A percentile compares a stretch with the other conserved stretches of the same genome.
Evolutionary conservation across 2,797 vertebrate genomes (phyloP).

Genomic region (Sebastes aleutianus): DNA sequence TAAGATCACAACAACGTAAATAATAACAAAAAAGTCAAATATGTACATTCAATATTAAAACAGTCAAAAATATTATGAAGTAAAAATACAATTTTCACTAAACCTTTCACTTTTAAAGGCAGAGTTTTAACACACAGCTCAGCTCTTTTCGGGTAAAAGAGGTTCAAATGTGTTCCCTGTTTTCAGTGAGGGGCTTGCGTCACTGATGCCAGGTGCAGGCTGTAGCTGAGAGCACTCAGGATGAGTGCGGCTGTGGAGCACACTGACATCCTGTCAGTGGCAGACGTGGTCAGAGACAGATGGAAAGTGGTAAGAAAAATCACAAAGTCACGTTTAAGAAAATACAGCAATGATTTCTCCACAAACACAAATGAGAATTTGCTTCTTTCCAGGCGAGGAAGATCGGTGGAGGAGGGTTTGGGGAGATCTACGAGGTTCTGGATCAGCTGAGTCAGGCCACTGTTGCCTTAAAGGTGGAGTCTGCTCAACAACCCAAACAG

Average conservation of each 20-base stretch:
- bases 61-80: too few relatives aligned
- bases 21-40: too few relatives aligned
- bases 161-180: background rate
- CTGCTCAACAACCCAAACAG: slow-evolving; percentile 97
- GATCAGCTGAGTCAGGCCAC: slow-evolving; percentile 94
- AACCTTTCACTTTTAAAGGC: too few relatives aligned
- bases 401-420: slow-evolving; percentile 98
- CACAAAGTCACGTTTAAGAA: background rate
- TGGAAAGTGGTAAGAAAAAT: slow-evolving; percentile 93
- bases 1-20: too few relatives aligned
- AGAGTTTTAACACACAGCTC: too few relatives aligned
- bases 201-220: slow-evolving; percentile 79
- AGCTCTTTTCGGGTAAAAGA: too few relatives aligned
- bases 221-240: slow-evolving; percentile 78
- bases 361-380: too few relatives aligned
- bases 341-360: background rate
- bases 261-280: slow-evolving; percentile 96
- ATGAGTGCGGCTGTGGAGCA: slow-evolving; percentile 97
- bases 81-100: too few relatives aligned
- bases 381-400: slow-evolving; percentile 86
- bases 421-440: slow-evolving; percentile 98
- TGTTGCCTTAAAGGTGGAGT: slow-evolving; percentile 97
- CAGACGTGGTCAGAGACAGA: slow-evolving; percentile 95
- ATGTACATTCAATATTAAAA: too few relatives aligned
- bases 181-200: slow-evolving; percentile 65